These are phyloP conservation scores for Apocheima hispidaria DNA, from an alignment of 2,888 invertebrate genomes.

Conservation along the genomic window DNA sequence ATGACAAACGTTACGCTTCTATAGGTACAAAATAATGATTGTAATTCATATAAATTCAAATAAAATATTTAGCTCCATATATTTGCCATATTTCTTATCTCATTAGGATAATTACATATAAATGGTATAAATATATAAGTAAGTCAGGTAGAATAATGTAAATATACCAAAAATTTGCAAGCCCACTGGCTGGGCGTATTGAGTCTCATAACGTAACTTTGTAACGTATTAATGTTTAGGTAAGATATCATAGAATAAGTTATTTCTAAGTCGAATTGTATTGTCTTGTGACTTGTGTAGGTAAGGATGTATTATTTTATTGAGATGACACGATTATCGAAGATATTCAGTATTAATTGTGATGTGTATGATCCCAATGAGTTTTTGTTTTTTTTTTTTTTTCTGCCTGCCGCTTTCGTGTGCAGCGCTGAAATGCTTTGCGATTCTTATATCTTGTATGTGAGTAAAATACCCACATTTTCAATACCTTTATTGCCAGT, in stretches of 20 bases:
- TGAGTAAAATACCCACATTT: too few species aligned
- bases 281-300: neutral
- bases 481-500: too few species aligned
- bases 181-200: conserved; percentile 1
- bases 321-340: neutral
- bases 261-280: neutral
- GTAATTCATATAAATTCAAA: neutral
- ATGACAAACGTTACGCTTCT: conserved; percentile 30
- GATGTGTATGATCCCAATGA: neutral
- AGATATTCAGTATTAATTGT: conserved; percentile 13
- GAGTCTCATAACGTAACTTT: conserved; percentile 21
- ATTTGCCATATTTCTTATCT: conserved; percentile 14
- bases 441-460: too few species aligned
- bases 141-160: conserved; percentile 6
- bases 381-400: neutral
- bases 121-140: neutral
- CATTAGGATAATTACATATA: conserved; percentile 2
- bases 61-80: neutral
- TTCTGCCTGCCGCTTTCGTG: neutral
- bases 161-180: conserved; percentile 16
- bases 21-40: conserved; percentile 15
- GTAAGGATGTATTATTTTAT: conserved; percentile 4
- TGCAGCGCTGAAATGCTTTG: too few species aligned
- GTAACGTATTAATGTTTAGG: neutral
- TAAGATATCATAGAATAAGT: neutral